Evolutionary conservation across 2,113 vertebrate genomes (phyloP).

Genomic region (Coturnix japonica): DNA sequence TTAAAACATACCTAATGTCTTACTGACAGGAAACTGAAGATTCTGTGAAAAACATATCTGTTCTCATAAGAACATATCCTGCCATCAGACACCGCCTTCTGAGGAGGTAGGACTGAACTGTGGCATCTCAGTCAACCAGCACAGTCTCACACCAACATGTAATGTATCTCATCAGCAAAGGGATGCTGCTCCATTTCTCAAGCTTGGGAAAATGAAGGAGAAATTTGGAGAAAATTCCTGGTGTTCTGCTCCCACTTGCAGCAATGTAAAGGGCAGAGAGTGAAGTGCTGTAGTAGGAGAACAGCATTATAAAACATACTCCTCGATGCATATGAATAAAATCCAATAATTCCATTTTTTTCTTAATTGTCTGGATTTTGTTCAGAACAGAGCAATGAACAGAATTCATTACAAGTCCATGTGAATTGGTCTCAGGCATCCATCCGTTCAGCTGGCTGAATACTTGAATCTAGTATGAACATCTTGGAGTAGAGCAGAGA

Average conservation of each 20-base stretch:
- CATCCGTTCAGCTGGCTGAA: background rate
- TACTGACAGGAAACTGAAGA: constrained; percentile 5
- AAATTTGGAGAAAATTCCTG: background rate
- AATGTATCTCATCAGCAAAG: background rate
- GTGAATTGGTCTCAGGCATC: background rate
- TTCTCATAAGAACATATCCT: background rate
- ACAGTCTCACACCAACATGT: fast-evolving
- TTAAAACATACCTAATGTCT: constrained; percentile 10
- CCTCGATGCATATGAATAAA: background rate
- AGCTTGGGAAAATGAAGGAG: background rate
- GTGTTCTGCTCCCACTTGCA: background rate
- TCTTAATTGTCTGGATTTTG: background rate
- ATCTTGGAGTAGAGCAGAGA: background rate
- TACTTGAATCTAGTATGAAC: background rate
- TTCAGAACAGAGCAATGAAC: background rate
- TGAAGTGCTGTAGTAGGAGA: background rate
- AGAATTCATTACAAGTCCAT: background rate
- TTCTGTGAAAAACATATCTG: background rate
- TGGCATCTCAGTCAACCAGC: background rate
- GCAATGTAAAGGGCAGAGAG: background rate
- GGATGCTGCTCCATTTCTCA: background rate
- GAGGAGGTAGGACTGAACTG: background rate
- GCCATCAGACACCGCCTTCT: fast-evolving
- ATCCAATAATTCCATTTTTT: background rate
- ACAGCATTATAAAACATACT: background rate